Evolutionary conservation across 1,140 invertebrate genomes (phyloP).

Genomic region (Ruditapes philippinarum): DNA sequence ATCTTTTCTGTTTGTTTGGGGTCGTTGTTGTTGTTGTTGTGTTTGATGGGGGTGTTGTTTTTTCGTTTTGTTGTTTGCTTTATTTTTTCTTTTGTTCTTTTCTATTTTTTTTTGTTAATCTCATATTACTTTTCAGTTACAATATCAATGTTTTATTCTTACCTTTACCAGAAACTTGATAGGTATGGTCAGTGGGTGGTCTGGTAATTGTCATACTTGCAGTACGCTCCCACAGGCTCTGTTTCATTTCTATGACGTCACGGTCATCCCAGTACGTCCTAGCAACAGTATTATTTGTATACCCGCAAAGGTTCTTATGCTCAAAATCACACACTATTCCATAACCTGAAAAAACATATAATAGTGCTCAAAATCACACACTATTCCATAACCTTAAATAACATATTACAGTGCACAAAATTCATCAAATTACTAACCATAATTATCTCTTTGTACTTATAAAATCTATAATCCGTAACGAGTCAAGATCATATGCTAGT

Average conservation of each 20-base stretch:
- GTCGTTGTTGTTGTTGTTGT: too few relatives aligned
- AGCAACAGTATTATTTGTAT: neutral
- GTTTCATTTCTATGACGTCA: neutral
- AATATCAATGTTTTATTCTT: too few relatives aligned
- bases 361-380: conserved; percentile 47
- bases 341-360: conserved; percentile 3
- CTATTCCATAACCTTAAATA: conserved; percentile 34
- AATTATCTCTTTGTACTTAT: too few relatives aligned
- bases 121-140: too few relatives aligned
- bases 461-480: too few relatives aligned
- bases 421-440: too few relatives aligned
- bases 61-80: too few relatives aligned
- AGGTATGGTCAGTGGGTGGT: conserved; percentile 37
- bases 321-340: conserved; percentile 50
- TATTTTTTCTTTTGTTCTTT: too few relatives aligned
- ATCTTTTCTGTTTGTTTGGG: too few relatives aligned
- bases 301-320: conserved; percentile 18
- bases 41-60: too few relatives aligned
- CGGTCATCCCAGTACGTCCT: conserved; percentile 43
- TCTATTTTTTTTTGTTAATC: too few relatives aligned
- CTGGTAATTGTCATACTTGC: conserved; percentile 4
- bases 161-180: conserved; percentile 14
- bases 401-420: conserved; percentile 13
- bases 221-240: conserved; percentile 26
- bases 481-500: too few relatives aligned